phyloP scores from a whole-genome alignment of 2,113 vertebrate species.

The Hystrix brachyura region DNA sequence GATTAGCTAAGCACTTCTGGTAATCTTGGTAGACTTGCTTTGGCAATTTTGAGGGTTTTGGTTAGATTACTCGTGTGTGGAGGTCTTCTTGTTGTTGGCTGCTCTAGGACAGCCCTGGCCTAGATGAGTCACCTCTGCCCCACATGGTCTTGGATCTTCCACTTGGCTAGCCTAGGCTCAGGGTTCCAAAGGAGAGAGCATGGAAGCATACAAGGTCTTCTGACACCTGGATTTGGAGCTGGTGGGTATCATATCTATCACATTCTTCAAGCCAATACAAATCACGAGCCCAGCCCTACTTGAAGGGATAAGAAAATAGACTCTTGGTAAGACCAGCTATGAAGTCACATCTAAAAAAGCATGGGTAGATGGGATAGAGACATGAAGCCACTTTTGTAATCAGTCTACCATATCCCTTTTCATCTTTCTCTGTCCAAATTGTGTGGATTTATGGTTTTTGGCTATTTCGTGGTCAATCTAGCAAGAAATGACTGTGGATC shows the following conservation, averaged over 20 bases:
- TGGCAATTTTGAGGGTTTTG: not conserved
- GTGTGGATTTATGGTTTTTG: constrained; percentile 39
- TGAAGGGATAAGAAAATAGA: constrained; percentile 13
- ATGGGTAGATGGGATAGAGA: not conserved
- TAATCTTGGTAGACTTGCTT: constrained; percentile 50
- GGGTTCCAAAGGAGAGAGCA: constrained; percentile 3
- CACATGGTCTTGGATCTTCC: not conserved
- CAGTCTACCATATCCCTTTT: not conserved
- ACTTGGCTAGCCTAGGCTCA: constrained; percentile 14
- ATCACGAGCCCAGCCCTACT: not conserved
- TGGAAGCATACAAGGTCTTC: not conserved
- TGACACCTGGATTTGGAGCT: constrained; percentile 27
- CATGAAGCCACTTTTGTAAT: constrained; percentile 9
- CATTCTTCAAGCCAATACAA: constrained; percentile 9
- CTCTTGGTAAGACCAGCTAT: not conserved
- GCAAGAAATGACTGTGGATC: constrained; percentile 52
- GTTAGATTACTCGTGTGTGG: not conserved
- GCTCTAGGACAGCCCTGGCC: constrained; percentile 1
- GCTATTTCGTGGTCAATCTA: constrained; percentile 19
- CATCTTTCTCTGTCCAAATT: constrained; percentile 58
- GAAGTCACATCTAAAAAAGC: constrained; percentile 32
- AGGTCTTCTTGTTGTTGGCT: constrained; percentile 13
- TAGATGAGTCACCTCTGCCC: constrained; percentile 18
- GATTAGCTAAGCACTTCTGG: constrained; percentile 25
- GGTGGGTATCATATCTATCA: constrained; percentile 10